Conservation (phyloP, 2,888 invertebrate species). For the Labia minor region DNA sequence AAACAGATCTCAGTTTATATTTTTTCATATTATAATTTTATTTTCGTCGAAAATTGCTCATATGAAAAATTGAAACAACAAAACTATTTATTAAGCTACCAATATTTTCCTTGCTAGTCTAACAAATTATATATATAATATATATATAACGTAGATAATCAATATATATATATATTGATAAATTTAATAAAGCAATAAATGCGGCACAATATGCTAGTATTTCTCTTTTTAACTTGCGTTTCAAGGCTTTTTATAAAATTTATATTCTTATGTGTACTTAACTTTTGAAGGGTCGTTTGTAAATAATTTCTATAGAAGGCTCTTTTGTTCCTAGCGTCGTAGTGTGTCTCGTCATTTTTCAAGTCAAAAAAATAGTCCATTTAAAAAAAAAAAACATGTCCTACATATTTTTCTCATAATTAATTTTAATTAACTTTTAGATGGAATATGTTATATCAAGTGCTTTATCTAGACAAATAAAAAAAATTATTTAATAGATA, state of each 20-base stretch:
- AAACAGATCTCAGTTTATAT: background rate
- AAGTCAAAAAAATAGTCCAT: background rate
- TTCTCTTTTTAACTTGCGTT: background rate
- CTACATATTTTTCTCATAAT: background rate
- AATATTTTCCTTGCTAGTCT: background rate
- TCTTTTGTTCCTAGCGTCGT: slow-evolving; percentile 6
- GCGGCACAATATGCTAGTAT: background rate
- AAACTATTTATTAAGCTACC: background rate
- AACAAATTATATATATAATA: background rate
- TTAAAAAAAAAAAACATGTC: background rate
- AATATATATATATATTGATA: no score
- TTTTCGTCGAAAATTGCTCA: background rate
- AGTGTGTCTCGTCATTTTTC: slow-evolving; percentile 6
- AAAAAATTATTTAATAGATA: slow-evolving; percentile 8
- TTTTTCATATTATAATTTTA: background rate
- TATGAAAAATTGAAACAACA: background rate
- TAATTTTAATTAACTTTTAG: background rate
- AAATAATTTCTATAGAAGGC: slow-evolving; percentile 8
- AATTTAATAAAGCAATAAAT: slow-evolving; percentile 13
- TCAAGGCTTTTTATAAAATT: background rate
- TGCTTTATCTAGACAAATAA: slow-evolving; percentile 1
- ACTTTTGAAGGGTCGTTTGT: background rate
- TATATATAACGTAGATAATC: no score
- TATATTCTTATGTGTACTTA: background rate
- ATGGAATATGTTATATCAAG: background rate